Base-by-base conservation (phyloP, 2,113 vertebrate genomes). In the Malurus melanocephalus region DNA sequence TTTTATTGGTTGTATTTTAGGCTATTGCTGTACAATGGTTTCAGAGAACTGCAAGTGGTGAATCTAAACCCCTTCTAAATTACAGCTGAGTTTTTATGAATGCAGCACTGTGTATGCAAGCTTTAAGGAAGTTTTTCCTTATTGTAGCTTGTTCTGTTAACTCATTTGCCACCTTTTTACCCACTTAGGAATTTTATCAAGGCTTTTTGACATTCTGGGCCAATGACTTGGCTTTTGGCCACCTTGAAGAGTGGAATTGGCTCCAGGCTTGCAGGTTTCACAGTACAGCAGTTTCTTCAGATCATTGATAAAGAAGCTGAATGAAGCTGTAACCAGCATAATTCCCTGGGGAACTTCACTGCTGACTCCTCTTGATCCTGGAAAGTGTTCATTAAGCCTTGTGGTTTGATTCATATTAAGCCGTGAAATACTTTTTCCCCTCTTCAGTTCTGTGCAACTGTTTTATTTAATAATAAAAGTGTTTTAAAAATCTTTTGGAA, bases 371-470 rank as follows among this genome's bases (percentile, higher is more conserved):
- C 71, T 79, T 85, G 62, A 85, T 85, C 67, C 35, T 79, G 49
- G n/a, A 61, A 77, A 81, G 4, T 52, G 40, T 79, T 89, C 71
- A 68, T 79, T 91, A 82, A 56, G 16, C 40, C 27, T 80, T 38
- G 14, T 45, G 10, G 80, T 95, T 86, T 82, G 43, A 61, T 71
- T 89, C 38, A 30, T 66, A 53, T 74, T 80, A 89, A 57, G 20
- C 10, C 32, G 11, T 57, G 28, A 84, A 65, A 56, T 6, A 66
- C 6, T 7, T 45, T 16, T 1, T 16, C 2, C 3, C 5, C 2
- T 4, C 17, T 69, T 33, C 26, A 49, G 16, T 59, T 21, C 6
- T 53, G 10, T 66, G 3, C 11, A 71, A 53, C 13, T 30, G 2
- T 76, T 73, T 75, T 64, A 62, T 72, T 65, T 74, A 66, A 77